Conservation (phyloP, 2,113 vertebrate genomes). For the Dromaius novaehollandiae region DNA sequence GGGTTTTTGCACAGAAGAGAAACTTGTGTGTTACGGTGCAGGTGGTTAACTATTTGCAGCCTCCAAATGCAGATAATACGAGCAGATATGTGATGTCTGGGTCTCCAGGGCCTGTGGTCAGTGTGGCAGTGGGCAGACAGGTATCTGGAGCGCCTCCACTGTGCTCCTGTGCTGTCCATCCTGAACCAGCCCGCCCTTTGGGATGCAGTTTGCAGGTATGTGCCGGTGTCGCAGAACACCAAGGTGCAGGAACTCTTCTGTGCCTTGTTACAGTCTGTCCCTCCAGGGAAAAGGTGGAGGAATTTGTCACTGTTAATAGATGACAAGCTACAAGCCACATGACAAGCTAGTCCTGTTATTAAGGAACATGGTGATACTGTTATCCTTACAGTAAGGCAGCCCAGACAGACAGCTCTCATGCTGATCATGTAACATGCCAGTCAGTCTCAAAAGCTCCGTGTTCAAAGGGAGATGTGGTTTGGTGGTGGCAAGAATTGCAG, state of each 20-base stretch:
- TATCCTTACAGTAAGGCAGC: fast-evolving
- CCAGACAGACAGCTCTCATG: fast-evolving
- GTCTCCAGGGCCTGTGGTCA: not conserved
- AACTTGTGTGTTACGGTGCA: not conserved
- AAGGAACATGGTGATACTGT: fast-evolving
- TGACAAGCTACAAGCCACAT: no score
- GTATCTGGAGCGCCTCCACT: fast-evolving
- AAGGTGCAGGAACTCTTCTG: not conserved
- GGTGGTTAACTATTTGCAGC: not conserved
- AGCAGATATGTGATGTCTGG: fast-evolving
- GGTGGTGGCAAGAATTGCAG: not conserved
- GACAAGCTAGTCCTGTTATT: not conserved
- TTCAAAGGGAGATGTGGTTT: fast-evolving
- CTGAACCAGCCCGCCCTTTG: not conserved
- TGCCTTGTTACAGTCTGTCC: not conserved
- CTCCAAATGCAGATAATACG: fast-evolving
- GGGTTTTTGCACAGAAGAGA: no score
- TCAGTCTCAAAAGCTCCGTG: not conserved
- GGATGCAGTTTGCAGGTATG: fast-evolving
- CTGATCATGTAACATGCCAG: no score
- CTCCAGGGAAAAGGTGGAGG: not conserved
- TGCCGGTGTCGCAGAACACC: not conserved
- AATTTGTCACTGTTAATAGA: fast-evolving
- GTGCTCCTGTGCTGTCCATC: not conserved
- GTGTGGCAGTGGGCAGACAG: not conserved